phyloP scores from a whole-genome alignment of 2,888 invertebrate genomes.

The Scotopteryx bipunctaria region DNA sequence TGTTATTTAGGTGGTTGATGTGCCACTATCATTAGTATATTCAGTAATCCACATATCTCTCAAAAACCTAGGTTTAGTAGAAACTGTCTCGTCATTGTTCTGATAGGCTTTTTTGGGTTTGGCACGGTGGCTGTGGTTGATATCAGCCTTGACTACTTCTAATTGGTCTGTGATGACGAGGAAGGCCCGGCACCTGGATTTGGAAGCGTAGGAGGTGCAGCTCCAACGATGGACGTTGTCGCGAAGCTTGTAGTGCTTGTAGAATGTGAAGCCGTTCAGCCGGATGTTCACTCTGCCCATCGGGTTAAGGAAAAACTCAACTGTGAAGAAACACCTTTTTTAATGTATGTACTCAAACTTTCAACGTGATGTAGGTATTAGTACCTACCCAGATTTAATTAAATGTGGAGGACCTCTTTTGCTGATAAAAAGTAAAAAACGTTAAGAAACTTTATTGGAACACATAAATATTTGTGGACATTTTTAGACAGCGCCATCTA shows the following conservation, averaged over 20 bases:
- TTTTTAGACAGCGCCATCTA: no score
- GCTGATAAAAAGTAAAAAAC: no score
- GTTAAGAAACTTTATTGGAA: no score
- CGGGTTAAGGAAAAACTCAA: slow-evolving; percentile 70
- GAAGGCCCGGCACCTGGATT: slow-evolving; percentile 71
- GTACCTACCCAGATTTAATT: no score
- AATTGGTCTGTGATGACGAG: slow-evolving; percentile 70
- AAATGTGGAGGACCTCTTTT: no score
- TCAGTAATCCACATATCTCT: slow-evolving; percentile 14
- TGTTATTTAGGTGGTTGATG: not conserved
- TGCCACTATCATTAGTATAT: not conserved
- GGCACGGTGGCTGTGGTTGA: slow-evolving; percentile 64
- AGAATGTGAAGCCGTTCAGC: slow-evolving; percentile 71
- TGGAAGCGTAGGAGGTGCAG: slow-evolving; percentile 71
- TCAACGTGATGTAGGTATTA: no score
- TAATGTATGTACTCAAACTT: no score
- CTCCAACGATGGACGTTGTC: slow-evolving; percentile 72
- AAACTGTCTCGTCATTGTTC: not conserved
- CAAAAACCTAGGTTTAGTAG: slow-evolving; percentile 17
- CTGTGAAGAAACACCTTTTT: slow-evolving; percentile 39
- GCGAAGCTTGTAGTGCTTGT: slow-evolving; percentile 70
- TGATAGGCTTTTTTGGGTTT: slow-evolving; percentile 46
- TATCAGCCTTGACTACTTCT: slow-evolving; percentile 67
- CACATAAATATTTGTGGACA: no score
- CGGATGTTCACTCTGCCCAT: slow-evolving; percentile 70